Base-by-base conservation (phyloP, 2,113 vertebrate species). In the Lycaon pictus region DNA sequence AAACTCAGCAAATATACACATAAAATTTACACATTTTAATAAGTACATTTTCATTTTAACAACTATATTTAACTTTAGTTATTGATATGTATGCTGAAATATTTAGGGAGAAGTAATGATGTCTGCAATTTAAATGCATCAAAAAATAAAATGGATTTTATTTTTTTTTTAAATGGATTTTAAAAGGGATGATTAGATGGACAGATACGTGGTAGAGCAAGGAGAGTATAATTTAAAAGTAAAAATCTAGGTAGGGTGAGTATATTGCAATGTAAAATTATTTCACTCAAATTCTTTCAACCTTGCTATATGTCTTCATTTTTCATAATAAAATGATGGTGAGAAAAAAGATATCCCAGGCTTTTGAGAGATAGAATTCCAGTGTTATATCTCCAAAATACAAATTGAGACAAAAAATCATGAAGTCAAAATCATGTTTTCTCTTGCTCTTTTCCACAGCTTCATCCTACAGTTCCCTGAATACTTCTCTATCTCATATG, bases 241-340 rank as follows among this genome's bases (percentile, higher is more conserved):
- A 90, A 88, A 93, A 93, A 88, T 62, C 62, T 80, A 88, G 71
- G 27, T 88, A 35, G 11, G 53, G 48, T 84, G n/a, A 95, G 74
- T 51, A 89, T 10, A 89, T 82, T 82, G 84, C 17, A 63, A 32
- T 84, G 0, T 95, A 84, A 88, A 92, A 69, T 89, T 80, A 88
- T 92, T 89, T 96, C 3, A 58, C 11, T 93, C 27, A 96, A 83
- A 72, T 90, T 79, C 19, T 90, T 97, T 83, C 55, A 55, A 72
- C 27, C 65, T 92, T 87, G 20, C 9, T 82, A 55, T 74, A 67
- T 62, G 6, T 90, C 87, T 84, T 51, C 83, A 63, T 88, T 88
- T 77, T 79, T 93, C 56, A 76, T 29, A 90, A 55, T 23, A 95
- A 79, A 77, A 51, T 58, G 0, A 55, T 74, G 23, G 29, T 60